phyloP scores from a whole-genome alignment of 1,140 invertebrate genomes.

The Oppia nitens region DNA sequence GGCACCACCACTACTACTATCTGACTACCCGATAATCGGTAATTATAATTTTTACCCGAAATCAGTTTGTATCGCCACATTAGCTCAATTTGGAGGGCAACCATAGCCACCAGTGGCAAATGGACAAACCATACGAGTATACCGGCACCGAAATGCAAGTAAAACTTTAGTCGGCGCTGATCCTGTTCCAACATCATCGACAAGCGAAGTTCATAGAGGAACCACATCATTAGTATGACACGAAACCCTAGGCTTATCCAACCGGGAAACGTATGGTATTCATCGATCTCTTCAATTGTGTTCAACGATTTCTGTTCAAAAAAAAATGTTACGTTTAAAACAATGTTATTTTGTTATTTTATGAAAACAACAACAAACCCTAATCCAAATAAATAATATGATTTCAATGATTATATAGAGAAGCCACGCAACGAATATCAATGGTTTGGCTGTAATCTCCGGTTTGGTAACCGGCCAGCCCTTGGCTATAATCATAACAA shows the following conservation, averaged over 20 bases:
- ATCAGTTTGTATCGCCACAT: conserved; percentile 89
- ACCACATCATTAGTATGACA: conserved; percentile 84
- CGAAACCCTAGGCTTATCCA: conserved; percentile 75
- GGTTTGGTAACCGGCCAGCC: conserved; percentile 87
- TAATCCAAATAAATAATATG: conserved; percentile 84
- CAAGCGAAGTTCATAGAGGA: conserved; percentile 72
- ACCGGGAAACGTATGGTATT: conserved; percentile 91
- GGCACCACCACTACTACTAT: no score
- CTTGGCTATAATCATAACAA: conserved; percentile 81
- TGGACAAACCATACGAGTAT: conserved; percentile 97
- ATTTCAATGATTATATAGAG: conserved; percentile 78
- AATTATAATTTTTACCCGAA: conserved; percentile 42
- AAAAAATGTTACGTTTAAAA: neutral
- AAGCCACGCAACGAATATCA: conserved; percentile 78
- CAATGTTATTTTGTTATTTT: neutral
- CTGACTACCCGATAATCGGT: no score
- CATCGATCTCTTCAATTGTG: conserved; percentile 86
- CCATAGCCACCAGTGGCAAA: conserved; percentile 77
- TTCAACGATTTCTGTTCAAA: conserved; percentile 70
- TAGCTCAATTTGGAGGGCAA: conserved; percentile 77
- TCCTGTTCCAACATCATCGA: conserved; percentile 85
- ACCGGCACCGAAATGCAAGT: conserved; percentile 88
- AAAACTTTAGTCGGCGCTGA: conserved; percentile 71
- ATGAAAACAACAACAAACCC: conserved; percentile 42
- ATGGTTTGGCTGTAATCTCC: conserved; percentile 62